A percentile compares a stretch with the other conserved stretches of the same genome.
phyloP scores from a whole-genome alignment of 2,888 invertebrate genomes.

The Polyommatus iphigenia region DNA sequence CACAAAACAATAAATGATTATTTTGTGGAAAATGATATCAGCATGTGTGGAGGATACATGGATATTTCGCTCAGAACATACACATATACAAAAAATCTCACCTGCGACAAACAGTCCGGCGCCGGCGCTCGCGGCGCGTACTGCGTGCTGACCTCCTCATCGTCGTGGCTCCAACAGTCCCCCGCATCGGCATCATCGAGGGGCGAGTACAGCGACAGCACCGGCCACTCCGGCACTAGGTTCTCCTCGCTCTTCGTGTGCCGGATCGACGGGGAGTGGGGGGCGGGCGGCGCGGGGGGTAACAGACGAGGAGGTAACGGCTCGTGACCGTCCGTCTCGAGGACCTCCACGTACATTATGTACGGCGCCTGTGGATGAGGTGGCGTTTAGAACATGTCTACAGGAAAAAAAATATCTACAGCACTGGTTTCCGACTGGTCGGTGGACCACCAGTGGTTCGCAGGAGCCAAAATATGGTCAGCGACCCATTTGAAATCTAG shows the following conservation, averaged over 20 bases:
- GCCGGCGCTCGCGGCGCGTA: constrained; percentile 63
- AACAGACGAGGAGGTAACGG: constrained; percentile 94
- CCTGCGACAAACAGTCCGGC: constrained; percentile 87
- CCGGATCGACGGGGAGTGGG: constrained; percentile 84
- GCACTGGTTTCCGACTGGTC: too few relatives aligned
- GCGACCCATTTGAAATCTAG: too few relatives aligned
- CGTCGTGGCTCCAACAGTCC: constrained; percentile 97
- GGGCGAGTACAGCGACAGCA: constrained; percentile 65
- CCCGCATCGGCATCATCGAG: constrained; percentile 72
- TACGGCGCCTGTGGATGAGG: constrained; percentile 84
- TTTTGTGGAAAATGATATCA: too few relatives aligned
- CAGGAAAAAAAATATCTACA: too few relatives aligned
- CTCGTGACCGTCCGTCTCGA: constrained; percentile 87
- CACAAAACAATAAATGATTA: too few relatives aligned
- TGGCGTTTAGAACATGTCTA: too few relatives aligned
- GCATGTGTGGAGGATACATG: too few relatives aligned
- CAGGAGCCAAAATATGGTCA: too few relatives aligned
- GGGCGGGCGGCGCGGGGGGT: constrained; percentile 87
- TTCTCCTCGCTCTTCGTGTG: constrained; percentile 98
- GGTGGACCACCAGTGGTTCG: too few relatives aligned
- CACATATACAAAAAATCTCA: constrained; percentile 52
- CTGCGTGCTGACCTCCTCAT: constrained; percentile 88
- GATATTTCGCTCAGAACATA: too few relatives aligned
- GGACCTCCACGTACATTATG: constrained; percentile 98
- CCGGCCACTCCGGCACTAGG: constrained; percentile 82